These are phyloP conservation scores for Tipula lateralis DNA, from an alignment of 2,888 invertebrate species.

Conservation along the genomic window DNA sequence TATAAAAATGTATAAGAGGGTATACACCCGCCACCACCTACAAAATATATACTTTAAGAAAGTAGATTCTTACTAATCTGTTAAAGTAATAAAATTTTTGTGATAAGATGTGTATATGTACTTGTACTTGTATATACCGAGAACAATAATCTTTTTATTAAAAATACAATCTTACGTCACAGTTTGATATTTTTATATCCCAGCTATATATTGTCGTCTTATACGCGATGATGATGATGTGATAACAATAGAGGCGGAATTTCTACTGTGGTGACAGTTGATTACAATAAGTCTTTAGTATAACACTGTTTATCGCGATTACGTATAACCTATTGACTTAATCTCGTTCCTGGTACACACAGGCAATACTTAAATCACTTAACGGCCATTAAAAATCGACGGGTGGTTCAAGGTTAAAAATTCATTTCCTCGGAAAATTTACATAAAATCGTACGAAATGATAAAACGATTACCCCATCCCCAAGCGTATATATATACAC, in stretches of 20 bases:
- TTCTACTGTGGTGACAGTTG: background rate
- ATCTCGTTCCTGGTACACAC: background rate
- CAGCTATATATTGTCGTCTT: background rate
- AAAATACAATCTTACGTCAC: background rate
- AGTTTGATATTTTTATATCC: slow-evolving; percentile 19
- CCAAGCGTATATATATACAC: background rate
- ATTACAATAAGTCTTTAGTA: background rate
- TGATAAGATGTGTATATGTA: background rate
- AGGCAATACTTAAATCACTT: background rate
- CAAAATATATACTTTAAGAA: background rate
- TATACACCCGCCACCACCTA: background rate
- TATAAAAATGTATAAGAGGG: background rate
- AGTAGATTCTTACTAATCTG: slow-evolving; percentile 19
- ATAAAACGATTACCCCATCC: background rate
- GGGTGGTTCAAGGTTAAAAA: slow-evolving; percentile 11
- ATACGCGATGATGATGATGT: slow-evolving; percentile 12
- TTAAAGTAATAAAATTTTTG: slow-evolving; percentile 24
- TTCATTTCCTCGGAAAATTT: background rate
- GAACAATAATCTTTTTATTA: background rate
- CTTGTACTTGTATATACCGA: too few relatives aligned
- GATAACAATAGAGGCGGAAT: background rate
- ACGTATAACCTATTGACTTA: background rate
- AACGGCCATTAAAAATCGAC: background rate
- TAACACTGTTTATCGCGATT: background rate
- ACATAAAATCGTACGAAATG: background rate